Evolutionary conservation across 1,140 invertebrate genomes (phyloP).

Genomic region (Drosophila gunungcola): DNA sequence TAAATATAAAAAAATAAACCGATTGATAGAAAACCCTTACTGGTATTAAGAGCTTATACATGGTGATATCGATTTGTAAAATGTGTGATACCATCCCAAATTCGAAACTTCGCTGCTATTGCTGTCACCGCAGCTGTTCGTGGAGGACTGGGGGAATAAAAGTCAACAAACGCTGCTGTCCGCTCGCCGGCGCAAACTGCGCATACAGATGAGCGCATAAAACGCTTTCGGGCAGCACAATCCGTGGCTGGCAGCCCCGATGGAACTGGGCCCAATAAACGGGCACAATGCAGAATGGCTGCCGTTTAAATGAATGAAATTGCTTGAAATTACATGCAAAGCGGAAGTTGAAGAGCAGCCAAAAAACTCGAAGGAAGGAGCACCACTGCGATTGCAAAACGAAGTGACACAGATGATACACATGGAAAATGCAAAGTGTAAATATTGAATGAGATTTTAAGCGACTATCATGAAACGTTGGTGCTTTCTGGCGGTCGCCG

Average conservation of each 20-base stretch:
- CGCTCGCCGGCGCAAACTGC: slow-evolving; percentile 53
- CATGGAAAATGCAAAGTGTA: slow-evolving; percentile 69
- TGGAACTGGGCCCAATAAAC: slow-evolving; percentile 51
- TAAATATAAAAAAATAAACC: too few species aligned
- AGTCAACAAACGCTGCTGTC: slow-evolving; percentile 62
- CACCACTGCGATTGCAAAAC: slow-evolving; percentile 1
- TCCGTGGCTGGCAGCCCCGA: slow-evolving; percentile 19
- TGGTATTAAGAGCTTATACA: neutral
- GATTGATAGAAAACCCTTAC: too few species aligned
- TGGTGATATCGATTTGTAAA: neutral
- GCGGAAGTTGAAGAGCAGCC: slow-evolving; percentile 60
- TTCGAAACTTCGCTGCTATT: neutral
- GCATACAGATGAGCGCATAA: slow-evolving; percentile 65
- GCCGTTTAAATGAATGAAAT: slow-evolving; percentile 76
- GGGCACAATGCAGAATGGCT: slow-evolving; percentile 59
- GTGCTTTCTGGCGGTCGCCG: slow-evolving; percentile 18
- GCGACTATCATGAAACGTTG: slow-evolving; percentile 70
- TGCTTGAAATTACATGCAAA: slow-evolving; percentile 73
- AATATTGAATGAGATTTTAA: slow-evolving; percentile 79
- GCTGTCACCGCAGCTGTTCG: slow-evolving; percentile 1
- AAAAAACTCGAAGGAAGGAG: slow-evolving; percentile 45
- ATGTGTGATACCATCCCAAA: too few species aligned
- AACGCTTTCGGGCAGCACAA: slow-evolving; percentile 56
- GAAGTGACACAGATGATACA: slow-evolving; percentile 55
- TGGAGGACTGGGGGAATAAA: slow-evolving; percentile 42